Conservation (phyloP, 2,113 vertebrate species). For the Percina caprodes region DNA sequence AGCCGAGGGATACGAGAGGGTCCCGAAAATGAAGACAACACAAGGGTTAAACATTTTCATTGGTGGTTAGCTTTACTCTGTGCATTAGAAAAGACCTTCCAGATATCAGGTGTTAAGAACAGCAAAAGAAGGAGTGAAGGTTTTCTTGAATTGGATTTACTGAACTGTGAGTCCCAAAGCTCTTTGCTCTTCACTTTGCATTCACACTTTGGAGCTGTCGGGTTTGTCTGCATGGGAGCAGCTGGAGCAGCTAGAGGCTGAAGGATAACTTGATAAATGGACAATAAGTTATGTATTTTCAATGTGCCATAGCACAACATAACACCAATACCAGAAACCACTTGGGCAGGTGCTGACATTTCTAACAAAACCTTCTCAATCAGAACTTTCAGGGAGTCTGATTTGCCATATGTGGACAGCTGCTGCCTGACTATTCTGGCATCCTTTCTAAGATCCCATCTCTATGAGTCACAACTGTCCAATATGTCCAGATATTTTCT, state of each 20-base stretch:
- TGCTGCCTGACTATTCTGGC: neutral
- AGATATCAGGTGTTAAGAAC: neutral
- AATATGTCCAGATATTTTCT: neutral
- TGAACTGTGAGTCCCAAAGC: neutral
- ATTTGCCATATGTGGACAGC: constrained; percentile 3
- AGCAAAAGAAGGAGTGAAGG: neutral
- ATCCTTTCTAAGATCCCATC: neutral
- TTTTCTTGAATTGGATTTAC: neutral
- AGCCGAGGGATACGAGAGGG: no score
- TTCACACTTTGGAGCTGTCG: neutral
- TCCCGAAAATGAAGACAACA: no score
- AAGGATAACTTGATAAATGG: constrained; percentile 41
- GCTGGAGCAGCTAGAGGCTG: constrained; percentile 13
- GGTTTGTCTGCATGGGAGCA: neutral
- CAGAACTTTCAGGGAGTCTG: neutral
- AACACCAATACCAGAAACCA: neutral
- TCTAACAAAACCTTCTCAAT: neutral
- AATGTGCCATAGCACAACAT: neutral
- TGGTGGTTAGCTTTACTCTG: neutral
- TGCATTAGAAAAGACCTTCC: neutral
- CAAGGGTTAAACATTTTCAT: neutral
- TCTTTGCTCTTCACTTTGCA: neutral
- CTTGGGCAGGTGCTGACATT: neutral
- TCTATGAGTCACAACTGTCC: constrained; percentile 3
- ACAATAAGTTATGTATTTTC: constrained; percentile 3